These are phyloP conservation scores for Plebejus melissa DNA, from an alignment of 2,888 invertebrate genomes.

Conservation along the genomic window DNA sequence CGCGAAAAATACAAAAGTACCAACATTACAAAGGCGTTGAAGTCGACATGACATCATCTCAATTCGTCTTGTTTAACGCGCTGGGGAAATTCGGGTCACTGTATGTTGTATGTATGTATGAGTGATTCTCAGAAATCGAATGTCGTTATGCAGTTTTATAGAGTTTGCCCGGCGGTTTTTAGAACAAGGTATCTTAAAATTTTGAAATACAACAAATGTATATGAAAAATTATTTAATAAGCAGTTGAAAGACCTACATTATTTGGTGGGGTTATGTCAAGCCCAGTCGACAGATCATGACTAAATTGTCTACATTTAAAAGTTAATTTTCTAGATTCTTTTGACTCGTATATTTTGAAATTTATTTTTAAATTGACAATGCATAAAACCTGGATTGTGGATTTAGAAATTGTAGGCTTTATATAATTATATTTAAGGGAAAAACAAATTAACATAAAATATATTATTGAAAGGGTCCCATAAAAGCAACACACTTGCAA, in stretches of 20 bases:
- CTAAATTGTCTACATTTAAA: too few relatives aligned
- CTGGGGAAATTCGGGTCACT: conserved; percentile 58
- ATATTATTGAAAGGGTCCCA: too few relatives aligned
- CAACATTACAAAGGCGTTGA: conserved; percentile 9
- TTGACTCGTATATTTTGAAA: too few relatives aligned
- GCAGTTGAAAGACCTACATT: neutral
- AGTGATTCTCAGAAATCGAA: conserved; percentile 46
- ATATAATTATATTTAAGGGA: too few relatives aligned
- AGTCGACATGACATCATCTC: conserved; percentile 33
- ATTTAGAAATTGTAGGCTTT: too few relatives aligned
- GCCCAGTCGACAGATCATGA: too few relatives aligned
- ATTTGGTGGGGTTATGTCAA: neutral
- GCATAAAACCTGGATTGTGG: too few relatives aligned
- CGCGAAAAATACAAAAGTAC: neutral
- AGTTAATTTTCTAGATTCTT: too few relatives aligned
- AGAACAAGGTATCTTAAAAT: neutral
- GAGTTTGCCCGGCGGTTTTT: neutral
- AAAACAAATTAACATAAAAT: too few relatives aligned
- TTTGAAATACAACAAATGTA: too few relatives aligned
- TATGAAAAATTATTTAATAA: neutral
- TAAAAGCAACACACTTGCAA: too few relatives aligned
- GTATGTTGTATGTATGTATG: conserved; percentile 45
- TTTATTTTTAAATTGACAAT: too few relatives aligned
- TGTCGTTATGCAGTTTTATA: conserved; percentile 28
- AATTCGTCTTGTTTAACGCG: conserved; percentile 55